Base-by-base conservation (phyloP, 2,113 vertebrate genomes). In the Phaethornis superciliosus region DNA sequence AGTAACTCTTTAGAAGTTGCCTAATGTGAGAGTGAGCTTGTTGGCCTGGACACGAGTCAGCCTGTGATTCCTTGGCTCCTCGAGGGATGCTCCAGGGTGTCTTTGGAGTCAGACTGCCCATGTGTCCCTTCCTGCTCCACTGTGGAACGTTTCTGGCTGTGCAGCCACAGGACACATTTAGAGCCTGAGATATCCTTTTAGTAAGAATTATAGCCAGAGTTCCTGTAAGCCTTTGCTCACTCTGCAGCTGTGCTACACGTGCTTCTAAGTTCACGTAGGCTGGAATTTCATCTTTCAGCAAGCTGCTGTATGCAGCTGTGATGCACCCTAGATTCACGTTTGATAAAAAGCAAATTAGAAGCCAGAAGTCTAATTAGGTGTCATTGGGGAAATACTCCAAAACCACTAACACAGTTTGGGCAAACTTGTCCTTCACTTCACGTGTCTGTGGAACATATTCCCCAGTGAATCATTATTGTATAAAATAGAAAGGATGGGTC, bases 401-500 rank as follows among this genome's bases (percentile, higher is more conserved):
- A 58, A 27, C 23, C 42, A 18, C 77, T 52, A 13, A 10, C 0
- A 4, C 21, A 35, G 64, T 5, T 77, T 33, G 33, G 64, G 70
- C 56, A n/a, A 64, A 58, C 6, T 23, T 18, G n/a, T 46, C 58
- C 58, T 69, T 65, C 5, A 0, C 15, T 26, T 40, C n/a, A 11
- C 20, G 0, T 30, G n/a, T 30, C 52, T 8, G 52, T 6, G 44
- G 64, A 47, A 35, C 22, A 0, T 2, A 2, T 4, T 58, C 49
- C 56, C 8, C 5, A 6, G 81, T 16, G 54, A 19, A 7, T 37
- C 2, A 6, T 33, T 10, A 2, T 2, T 6, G 60, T 12, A 10
- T 1, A 12, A 33, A 7, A 2, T 11, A 3, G 10, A 40, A 7
- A 55, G 54, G 72, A 9, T 3, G 55, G 47, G 17, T 9, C 32